These are phyloP conservation scores for Sisyra terminalis DNA, from an alignment of 2,888 invertebrate genomes.

Conservation along the genomic window DNA sequence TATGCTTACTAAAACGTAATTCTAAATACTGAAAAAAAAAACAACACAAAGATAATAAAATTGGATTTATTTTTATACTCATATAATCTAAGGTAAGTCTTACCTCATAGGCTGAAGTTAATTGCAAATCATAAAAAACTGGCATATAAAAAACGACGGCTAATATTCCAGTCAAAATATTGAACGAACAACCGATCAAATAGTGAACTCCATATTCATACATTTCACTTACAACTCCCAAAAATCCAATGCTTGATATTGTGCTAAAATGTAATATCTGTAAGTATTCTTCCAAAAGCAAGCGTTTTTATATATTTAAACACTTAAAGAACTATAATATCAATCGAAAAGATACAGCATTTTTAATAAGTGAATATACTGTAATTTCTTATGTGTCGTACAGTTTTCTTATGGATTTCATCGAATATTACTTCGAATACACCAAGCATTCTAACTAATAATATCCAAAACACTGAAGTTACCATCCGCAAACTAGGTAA, in stretches of 20 bases:
- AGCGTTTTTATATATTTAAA: too few relatives aligned
- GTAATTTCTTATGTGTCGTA: too few relatives aligned
- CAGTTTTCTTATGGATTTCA: too few relatives aligned
- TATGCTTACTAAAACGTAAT: background rate
- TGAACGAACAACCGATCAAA: background rate
- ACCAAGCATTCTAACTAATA: too few relatives aligned
- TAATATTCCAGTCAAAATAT: background rate
- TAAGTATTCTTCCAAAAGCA: too few relatives aligned
- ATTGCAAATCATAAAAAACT: background rate
- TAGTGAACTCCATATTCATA: background rate
- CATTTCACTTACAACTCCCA: background rate
- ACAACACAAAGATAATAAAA: background rate
- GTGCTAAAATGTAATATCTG: background rate
- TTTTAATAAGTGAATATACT: too few relatives aligned
- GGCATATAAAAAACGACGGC: background rate
- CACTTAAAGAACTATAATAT: too few relatives aligned
- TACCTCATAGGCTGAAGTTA: background rate
- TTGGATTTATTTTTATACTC: background rate
- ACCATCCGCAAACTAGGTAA: too few relatives aligned
- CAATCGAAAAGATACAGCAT: too few relatives aligned
- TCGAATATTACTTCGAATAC: too few relatives aligned
- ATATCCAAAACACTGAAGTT: too few relatives aligned
- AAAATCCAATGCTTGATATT: slow-evolving; percentile 1
- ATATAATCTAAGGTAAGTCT: background rate
- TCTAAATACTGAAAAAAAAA: background rate